Percentiles rank a stretch among this genome's conserved stretches.
Evolutionary conservation across 2,797 vertebrate species (phyloP).

Genomic region (Lateolabrax maculatus): DNA sequence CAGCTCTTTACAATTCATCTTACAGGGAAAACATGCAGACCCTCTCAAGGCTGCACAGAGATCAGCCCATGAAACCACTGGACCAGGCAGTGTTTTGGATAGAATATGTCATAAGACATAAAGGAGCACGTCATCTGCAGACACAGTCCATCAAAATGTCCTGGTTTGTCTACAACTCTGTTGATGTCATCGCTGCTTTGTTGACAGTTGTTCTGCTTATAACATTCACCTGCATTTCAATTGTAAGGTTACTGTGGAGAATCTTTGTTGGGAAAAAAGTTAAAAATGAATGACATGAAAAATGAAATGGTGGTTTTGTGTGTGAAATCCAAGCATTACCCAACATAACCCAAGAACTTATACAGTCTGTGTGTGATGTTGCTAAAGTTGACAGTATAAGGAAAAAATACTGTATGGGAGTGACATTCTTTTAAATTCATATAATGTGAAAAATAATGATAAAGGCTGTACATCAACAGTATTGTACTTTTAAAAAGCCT

Average conservation of each 20-base stretch:
- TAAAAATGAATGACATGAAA: conserved; percentile 61
- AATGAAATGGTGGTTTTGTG: not conserved
- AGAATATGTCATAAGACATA: conserved; percentile 84
- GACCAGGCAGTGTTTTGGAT: conserved; percentile 85
- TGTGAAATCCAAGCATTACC: not conserved
- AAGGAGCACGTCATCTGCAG: conserved; percentile 80
- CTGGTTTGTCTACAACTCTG: conserved; percentile 78
- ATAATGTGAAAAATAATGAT: not conserved
- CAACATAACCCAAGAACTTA: not conserved
- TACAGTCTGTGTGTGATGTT: not conserved
- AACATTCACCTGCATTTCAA: conserved; percentile 35
- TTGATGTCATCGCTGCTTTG: conserved; percentile 77
- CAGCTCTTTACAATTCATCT: conserved; percentile 75
- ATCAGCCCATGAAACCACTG: conserved; percentile 79
- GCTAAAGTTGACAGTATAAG: not conserved
- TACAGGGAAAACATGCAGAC: conserved; percentile 82
- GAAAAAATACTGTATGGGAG: not conserved
- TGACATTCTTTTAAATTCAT: not conserved
- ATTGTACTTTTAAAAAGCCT: not conserved
- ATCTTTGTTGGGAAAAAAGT: conserved; percentile 53
- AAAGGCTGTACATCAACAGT: not conserved
- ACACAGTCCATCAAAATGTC: conserved; percentile 78
- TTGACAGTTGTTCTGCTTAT: conserved; percentile 36
- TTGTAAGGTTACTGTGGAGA: conserved; percentile 54
- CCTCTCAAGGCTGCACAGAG: conserved; percentile 80